Percentiles rank a stretch among this genome's conserved stretches.
phyloP scores from a whole-genome alignment of 30 jellyfish, hydroid and myxozoan species.

The Aurelia sp. region DNA sequence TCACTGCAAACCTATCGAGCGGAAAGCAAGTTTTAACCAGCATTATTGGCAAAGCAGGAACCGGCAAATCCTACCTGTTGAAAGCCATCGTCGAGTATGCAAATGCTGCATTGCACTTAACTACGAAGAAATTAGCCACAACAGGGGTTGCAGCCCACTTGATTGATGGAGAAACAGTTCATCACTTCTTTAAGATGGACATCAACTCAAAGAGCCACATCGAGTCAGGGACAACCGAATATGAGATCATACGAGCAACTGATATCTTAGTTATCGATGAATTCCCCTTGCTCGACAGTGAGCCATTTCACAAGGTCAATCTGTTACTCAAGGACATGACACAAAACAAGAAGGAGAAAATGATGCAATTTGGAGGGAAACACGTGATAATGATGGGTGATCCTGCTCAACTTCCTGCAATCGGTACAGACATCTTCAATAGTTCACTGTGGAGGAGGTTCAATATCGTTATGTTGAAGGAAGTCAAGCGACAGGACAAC shows the following conservation, averaged over 20 bases:
- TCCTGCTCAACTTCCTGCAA: conserved; percentile 22
- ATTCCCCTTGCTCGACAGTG: conserved; percentile 1
- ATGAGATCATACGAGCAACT: background rate
- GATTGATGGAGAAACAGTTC: conserved; percentile 22
- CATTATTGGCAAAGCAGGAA: too few species aligned
- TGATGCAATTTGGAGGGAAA: conserved; percentile 27
- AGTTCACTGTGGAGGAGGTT: background rate
- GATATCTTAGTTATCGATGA: conserved; percentile 23
- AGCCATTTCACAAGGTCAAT: conserved; percentile 1
- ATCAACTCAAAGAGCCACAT: background rate
- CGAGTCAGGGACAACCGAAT: conserved; percentile 23
- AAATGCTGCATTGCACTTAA: background rate
- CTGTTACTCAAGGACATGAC: conserved; percentile 14
- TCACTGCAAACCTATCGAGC: background rate
- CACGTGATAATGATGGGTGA: conserved; percentile 11
- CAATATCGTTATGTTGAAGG: background rate
- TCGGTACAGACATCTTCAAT: background rate
- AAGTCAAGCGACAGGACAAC: conserved; percentile 1
- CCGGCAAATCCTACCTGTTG: too few species aligned
- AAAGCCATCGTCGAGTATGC: too few species aligned
- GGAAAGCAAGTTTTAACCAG: too few species aligned
- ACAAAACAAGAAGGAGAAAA: background rate
- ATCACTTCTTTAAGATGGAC: conserved; percentile 14
- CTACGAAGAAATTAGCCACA: conserved; percentile 1
- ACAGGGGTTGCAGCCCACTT: conserved; percentile 20